phyloP scores from a whole-genome alignment of 37 sponge, comb jelly and placozoan species.

The Lycopodina hypogea region DNA sequence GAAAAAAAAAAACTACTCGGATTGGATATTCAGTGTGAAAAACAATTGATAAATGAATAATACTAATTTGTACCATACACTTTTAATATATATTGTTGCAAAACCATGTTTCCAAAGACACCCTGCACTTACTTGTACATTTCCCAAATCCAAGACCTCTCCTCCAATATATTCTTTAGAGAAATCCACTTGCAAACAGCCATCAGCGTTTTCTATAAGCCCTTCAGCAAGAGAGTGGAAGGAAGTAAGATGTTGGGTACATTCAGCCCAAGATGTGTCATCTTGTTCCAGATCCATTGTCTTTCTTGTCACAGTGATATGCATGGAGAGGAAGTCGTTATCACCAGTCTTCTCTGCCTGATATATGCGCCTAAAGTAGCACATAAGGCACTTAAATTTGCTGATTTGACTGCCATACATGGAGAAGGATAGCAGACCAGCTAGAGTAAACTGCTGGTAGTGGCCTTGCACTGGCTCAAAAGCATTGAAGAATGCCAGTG shows the following conservation, averaged over 20 bases:
- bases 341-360: conserved; percentile 29
- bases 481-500: conserved; percentile 57
- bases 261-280: conserved; percentile 40
- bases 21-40: too few relatives aligned
- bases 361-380: conserved; percentile 50
- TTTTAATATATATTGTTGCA: too few relatives aligned
- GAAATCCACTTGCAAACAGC: conserved; percentile 75
- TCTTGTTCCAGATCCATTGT: background rate
- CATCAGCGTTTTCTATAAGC: conserved; percentile 55
- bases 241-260: conserved; percentile 10
- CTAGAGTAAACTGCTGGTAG: conserved; percentile 56
- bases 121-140: conserved; percentile 73
- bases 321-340: conserved; percentile 24
- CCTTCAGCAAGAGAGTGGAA: conserved; percentile 31
- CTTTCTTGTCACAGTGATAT: conserved; percentile 34
- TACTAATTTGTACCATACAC: too few relatives aligned
- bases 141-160: conserved; percentile 73
- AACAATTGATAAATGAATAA: too few relatives aligned
- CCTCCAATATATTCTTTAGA: conserved; percentile 83
- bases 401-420: conserved; percentile 32
- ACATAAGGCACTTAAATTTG: conserved; percentile 52
- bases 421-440: conserved; percentile 18
- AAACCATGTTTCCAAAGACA: too few relatives aligned
- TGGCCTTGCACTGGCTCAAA: conserved; percentile 3
- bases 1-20: background rate